A percentile compares a stretch with the other conserved stretches of the same genome.
phyloP scores from a whole-genome alignment of 1,140 invertebrate genomes.

The Brachionus asplanchnoidis region DNA sequence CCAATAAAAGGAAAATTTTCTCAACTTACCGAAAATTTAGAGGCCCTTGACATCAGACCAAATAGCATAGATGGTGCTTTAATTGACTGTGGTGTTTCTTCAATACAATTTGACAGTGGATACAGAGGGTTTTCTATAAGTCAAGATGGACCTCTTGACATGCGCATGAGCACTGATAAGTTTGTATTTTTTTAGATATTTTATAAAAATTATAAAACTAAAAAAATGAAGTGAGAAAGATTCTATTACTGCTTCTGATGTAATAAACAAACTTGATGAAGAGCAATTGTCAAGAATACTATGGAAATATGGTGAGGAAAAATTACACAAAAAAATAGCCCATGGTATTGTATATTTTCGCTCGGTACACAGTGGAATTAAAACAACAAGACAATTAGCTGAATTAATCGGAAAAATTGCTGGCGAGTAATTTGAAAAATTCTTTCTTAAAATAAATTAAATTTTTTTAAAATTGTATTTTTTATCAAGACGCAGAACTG shows the following conservation, averaged over 20 bases:
- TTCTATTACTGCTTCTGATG: slow-evolving; percentile 69
- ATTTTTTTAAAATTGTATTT: neutral
- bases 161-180: slow-evolving; percentile 83
- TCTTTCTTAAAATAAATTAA: slow-evolving; percentile 1
- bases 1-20: slow-evolving; percentile 22
- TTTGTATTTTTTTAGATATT: slow-evolving; percentile 47
- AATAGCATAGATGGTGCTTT: slow-evolving; percentile 1
- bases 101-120: slow-evolving; percentile 81
- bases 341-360: slow-evolving; percentile 77
- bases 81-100: slow-evolving; percentile 62
- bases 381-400: slow-evolving; percentile 76
- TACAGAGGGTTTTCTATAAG: slow-evolving; percentile 78
- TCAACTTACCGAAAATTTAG: neutral
- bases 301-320: slow-evolving; percentile 84
- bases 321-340: slow-evolving; percentile 76
- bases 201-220: neutral
- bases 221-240: neutral
- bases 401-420: slow-evolving; percentile 69
- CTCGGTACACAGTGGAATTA: slow-evolving; percentile 71
- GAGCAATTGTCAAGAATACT: slow-evolving; percentile 74
- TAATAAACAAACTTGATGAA: slow-evolving; percentile 73
- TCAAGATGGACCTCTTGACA: slow-evolving; percentile 79
- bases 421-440: slow-evolving; percentile 46
- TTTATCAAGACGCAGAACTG: slow-evolving; percentile 48
- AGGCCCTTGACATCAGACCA: neutral